Base-by-base conservation (phyloP, 2,797 vertebrate genomes). In the Kryptopterus vitreolus region DNA sequence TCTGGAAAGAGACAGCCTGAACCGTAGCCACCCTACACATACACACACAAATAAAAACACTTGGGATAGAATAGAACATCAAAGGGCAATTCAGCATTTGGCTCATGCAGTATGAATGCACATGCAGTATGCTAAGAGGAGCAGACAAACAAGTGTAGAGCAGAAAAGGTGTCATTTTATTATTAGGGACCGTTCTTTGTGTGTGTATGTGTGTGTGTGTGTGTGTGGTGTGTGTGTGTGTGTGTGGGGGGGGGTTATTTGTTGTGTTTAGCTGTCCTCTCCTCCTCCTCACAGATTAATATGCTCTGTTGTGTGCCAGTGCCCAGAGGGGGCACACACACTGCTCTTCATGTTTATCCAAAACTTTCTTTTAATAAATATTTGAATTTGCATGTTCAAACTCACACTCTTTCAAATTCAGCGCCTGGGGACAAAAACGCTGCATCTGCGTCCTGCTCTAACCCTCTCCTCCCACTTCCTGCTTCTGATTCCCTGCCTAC, bases 1-100 rank as follows among this genome's bases (percentile, higher is more conserved):
- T 93, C 92, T 97, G 96, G 92, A 97, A 97, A 68, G 96, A 97
- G 75, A 95, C 80, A 35, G 96, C 96, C 88, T 94, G 94, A 38
- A 96, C 93, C 86, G 92, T 85, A 0, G 93, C 92, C 11, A 96
- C 91, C 6, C 96, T 97, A 87, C 43, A 72, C 3, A 66, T 3
- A 80, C 46, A 81, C 59, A 76, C 33, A 77, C 16, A 81, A 59
- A 87, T 29, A 77, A 66, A 83, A 75, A 77, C 43, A 78, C 71
- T 66, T 12, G 48, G 71, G 63, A 79, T n/a, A 75, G 50, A 83
- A 79, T 48, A 65, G n/a, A 55, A 80, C 63, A 80, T 78, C 59
- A 84, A 83, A 80, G 53, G 53, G 65, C 35, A 74, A 61, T 72
- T 58, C 58, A 66, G 31, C 58, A 76, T 82, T 82, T 82, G 24